These are phyloP conservation scores for Tetramorium parvispinum DNA, from an alignment of 1,140 invertebrate genomes.

Conservation along the genomic window DNA sequence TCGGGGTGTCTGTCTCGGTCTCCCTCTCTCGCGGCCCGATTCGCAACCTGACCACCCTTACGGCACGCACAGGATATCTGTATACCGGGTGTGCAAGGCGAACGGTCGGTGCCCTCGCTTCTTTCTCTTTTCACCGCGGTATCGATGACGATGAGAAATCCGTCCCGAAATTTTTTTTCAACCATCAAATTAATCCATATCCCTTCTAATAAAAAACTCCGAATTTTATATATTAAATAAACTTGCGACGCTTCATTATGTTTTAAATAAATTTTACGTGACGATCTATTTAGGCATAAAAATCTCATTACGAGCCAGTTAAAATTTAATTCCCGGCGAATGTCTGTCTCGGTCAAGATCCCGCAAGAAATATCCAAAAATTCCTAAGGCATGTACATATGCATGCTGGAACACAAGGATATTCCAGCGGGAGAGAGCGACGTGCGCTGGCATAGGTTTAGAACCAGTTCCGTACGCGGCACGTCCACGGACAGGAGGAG, in stretches of 20 bases:
- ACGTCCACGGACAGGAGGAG: constrained; percentile 66
- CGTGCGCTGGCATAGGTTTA: constrained; percentile 65
- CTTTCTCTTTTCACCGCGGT: neutral
- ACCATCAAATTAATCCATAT: neutral
- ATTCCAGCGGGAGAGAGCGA: constrained; percentile 39
- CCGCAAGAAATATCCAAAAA: neutral
- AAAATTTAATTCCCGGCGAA: constrained; percentile 12
- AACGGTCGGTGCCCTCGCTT: neutral
- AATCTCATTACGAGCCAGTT: neutral
- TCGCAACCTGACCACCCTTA: constrained; percentile 78
- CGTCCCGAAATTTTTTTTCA: neutral
- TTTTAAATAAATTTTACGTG: neutral
- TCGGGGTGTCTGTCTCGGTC: constrained; percentile 76
- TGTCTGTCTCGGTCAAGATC: constrained; percentile 18
- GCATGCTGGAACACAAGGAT: constrained; percentile 30
- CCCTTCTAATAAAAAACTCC: neutral
- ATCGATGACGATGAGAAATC: constrained; percentile 1
- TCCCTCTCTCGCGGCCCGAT: constrained; percentile 68
- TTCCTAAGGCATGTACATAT: constrained; percentile 12
- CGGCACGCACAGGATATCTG: constrained; percentile 71
- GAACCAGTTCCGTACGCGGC: constrained; percentile 77
- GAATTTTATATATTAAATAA: neutral
- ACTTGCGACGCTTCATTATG: neutral
- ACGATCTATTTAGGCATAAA: neutral
- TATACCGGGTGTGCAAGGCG: constrained; percentile 70